Evolutionary conservation across 1,140 invertebrate species (phyloP).

Genomic region (Neodiprion virginianus): DNA sequence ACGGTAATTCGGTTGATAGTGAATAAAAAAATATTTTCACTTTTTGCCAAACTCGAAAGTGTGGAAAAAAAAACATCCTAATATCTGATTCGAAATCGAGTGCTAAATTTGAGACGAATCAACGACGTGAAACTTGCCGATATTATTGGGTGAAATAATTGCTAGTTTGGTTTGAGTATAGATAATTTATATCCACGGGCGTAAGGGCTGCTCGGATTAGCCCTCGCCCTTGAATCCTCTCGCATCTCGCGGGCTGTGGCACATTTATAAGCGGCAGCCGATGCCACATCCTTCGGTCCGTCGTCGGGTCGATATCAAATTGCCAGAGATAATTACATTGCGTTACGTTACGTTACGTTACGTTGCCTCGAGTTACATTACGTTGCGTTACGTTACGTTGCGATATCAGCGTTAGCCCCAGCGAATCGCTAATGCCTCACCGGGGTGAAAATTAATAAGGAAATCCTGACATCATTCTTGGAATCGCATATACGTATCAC

Average conservation of each 20-base stretch:
- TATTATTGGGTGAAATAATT: neutral
- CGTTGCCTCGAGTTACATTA: too few relatives aligned
- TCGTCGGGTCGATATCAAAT: neutral
- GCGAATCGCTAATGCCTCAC: neutral
- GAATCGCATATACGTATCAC: too few relatives aligned
- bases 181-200: neutral
- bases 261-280: constrained; percentile 2
- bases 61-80: too few relatives aligned
- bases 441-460: too few relatives aligned
- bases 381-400: neutral
- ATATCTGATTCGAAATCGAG: neutral
- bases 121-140: neutral
- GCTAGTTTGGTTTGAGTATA: neutral
- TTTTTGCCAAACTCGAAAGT: too few relatives aligned
- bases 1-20: too few relatives aligned
- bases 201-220: neutral
- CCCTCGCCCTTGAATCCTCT: neutral
- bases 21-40: too few relatives aligned
- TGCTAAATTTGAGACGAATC: neutral
- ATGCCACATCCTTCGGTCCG: constrained; percentile 1
- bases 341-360: neutral
- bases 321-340: neutral
- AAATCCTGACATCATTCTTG: too few relatives aligned
- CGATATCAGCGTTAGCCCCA: too few relatives aligned
- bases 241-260: constrained; percentile 1